A percentile compares a stretch with the other conserved stretches of the same genome.
Evolutionary conservation across 1,140 invertebrate genomes (phyloP).

Genomic region (Drosophila triauraria): DNA sequence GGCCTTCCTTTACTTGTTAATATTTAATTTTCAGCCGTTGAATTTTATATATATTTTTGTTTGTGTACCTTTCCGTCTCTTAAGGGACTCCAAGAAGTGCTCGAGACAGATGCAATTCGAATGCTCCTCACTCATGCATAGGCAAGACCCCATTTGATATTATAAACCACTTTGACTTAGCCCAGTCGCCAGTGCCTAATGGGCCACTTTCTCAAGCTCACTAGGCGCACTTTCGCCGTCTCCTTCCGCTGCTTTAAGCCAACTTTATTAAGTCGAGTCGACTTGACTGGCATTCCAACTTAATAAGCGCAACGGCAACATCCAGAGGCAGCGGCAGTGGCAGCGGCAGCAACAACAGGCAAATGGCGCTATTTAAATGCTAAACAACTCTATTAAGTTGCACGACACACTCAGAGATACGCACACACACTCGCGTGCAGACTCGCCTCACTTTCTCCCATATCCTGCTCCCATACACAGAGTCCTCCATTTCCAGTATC

Average conservation of each 20-base stretch:
- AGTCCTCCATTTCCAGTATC: constrained; percentile 28
- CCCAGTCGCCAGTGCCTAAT: constrained; percentile 44
- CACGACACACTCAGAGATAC: constrained; percentile 64
- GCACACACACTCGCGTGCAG: constrained; percentile 32
- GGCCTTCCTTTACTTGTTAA: not conserved
- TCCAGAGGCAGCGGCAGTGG: constrained; percentile 35
- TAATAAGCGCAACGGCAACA: constrained; percentile 70
- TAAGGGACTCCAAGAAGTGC: not conserved
- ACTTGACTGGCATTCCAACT: constrained; percentile 68
- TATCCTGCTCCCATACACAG: constrained; percentile 17
- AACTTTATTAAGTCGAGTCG: constrained; percentile 73
- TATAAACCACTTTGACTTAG: constrained; percentile 57
- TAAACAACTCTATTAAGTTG: constrained; percentile 83
- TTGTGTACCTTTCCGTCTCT: not conserved
- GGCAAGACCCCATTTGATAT: constrained; percentile 21
- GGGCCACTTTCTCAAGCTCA: constrained; percentile 60
- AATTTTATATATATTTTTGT: not conserved
- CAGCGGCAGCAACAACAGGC: constrained; percentile 46
- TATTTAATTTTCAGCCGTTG: not conserved
- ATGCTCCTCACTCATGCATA: constrained; percentile 17
- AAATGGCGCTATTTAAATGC: constrained; percentile 82
- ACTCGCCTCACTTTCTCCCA: constrained; percentile 42
- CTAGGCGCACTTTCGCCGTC: constrained; percentile 51
- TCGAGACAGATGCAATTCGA: constrained; percentile 19
- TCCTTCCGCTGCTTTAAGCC: constrained; percentile 56